These are phyloP conservation scores for Channa maculata DNA, from an alignment of 2,113 vertebrate genomes.

Conservation along the genomic window DNA sequence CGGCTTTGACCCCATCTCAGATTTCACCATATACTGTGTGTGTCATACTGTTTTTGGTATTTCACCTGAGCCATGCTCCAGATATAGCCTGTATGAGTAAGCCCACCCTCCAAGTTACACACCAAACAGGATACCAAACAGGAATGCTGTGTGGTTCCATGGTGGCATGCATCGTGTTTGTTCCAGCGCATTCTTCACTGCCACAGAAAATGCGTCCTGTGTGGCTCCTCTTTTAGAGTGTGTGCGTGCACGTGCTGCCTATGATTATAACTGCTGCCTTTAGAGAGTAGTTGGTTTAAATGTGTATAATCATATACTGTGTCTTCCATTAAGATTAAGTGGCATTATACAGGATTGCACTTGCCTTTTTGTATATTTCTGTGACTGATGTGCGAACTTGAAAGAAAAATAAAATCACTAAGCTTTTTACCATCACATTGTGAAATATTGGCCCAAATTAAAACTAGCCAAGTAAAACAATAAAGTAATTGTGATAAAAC, in stretches of 20 bases:
- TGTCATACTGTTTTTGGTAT: constrained; percentile 59
- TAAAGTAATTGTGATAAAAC: too few relatives aligned
- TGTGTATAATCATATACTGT: constrained; percentile 18
- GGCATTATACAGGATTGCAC: background rate
- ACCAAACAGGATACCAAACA: background rate
- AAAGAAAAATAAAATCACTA: too few relatives aligned
- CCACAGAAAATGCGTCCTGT: constrained; percentile 28
- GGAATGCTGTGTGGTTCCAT: constrained; percentile 20
- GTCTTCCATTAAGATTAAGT: constrained; percentile 3
- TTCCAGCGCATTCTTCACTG: constrained; percentile 32
- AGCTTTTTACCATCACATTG: too few relatives aligned
- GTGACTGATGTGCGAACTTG: too few relatives aligned
- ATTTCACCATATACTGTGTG: constrained; percentile 28
- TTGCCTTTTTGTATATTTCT: too few relatives aligned
- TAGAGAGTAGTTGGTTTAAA: constrained; percentile 31
- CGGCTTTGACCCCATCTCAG: constrained; percentile 47
- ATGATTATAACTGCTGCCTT: constrained; percentile 26
- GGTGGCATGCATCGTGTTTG: constrained; percentile 49
- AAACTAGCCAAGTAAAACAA: too few relatives aligned
- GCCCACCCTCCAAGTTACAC: constrained; percentile 1
- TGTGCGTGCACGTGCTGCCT: background rate
- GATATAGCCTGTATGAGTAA: constrained; percentile 44
- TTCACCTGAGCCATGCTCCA: constrained; percentile 57
- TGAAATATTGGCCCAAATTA: too few relatives aligned
- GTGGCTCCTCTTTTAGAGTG: constrained; percentile 24